Evolutionary conservation across 1,140 invertebrate species (phyloP).

Genomic region (Drosophila lowei): DNA sequence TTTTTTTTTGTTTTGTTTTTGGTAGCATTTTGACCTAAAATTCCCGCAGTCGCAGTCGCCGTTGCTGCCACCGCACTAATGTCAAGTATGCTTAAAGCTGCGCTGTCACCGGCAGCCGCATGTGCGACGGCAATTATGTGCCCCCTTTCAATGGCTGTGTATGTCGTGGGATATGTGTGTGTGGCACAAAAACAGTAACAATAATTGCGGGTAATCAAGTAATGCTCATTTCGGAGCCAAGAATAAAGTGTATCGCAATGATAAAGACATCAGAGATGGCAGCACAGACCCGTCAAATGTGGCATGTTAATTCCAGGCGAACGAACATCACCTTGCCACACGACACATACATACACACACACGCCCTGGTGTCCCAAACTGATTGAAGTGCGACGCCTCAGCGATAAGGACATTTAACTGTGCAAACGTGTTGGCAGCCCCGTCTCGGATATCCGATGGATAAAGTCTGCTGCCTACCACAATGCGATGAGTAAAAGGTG

Average conservation of each 20-base stretch:
- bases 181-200: constrained; percentile 54
- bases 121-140: constrained; percentile 67
- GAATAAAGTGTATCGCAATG: constrained; percentile 50
- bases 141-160: constrained; percentile 19
- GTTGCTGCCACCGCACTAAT: constrained; percentile 51
- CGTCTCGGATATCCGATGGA: constrained; percentile 54
- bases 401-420: constrained; percentile 69
- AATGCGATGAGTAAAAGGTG: constrained; percentile 71
- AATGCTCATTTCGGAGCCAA: constrained; percentile 73
- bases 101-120: constrained; percentile 32
- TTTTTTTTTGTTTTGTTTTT: constrained; percentile 29
- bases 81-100: constrained; percentile 67
- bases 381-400: constrained; percentile 70
- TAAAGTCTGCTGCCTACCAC: constrained; percentile 61
- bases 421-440: constrained; percentile 43
- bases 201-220: constrained; percentile 78
- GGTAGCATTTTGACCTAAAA: constrained; percentile 77
- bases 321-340: constrained; percentile 52
- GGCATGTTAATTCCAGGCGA: constrained; percentile 77
- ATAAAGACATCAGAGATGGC: constrained; percentile 53
- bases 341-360: neutral
- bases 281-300: constrained; percentile 59
- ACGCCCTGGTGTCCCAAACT: constrained; percentile 23
- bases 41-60: constrained; percentile 30
- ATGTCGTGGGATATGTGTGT: constrained; percentile 12